Evolutionary conservation across 2,888 invertebrate species (phyloP), one percentile per base, ranked within the genome.

Genomic region (Idaea straminata): DNA sequence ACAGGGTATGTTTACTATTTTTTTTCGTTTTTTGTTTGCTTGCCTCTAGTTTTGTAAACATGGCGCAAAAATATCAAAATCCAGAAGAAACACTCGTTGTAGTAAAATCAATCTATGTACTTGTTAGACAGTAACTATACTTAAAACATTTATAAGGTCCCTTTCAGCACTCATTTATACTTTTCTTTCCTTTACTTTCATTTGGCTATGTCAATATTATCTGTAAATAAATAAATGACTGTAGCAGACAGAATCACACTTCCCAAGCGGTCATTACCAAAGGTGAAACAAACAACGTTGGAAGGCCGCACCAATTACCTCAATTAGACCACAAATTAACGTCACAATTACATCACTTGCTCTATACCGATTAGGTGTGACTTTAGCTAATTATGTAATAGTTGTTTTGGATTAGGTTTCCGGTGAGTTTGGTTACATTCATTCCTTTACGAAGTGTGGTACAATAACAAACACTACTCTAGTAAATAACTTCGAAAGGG

Each of bases 231-330:
- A 36, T 4, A 36, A 36, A 36, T 62, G 62, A 13, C 34, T n/a
- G 15, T 35, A 36, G 10, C 1, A 36, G 36, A 5, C 25, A 25
- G 25, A 25, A 25, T 1, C 36, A 36, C 36, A 36, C 4, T 36
- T 36, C 36, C 5, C 10, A 36, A 36, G 35, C 34, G 62, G 57
- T 62, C 62, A 62, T 62, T 62, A 36, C 10, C 36, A 36, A 36
- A 36, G 36, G 36, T 36, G 36, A 36, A 36, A 36, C 36, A 36
- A 36, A 36, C 36, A 16, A 15, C 16, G 16, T 13, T 5, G 47
- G 36, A 25, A 63, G 60, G 60, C 15, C 47, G n/a, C 25, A 25
- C 16, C 16, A 59, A 62, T 64, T 59, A 16, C 7, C 58, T 34
- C 15, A 59, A 64, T 64, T 35, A 47, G 10, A 10, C 47, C 47